Percentiles rank a stretch among this genome's conserved stretches.
These are phyloP conservation scores for Tachycineta bicolor DNA, from an alignment of 2,113 vertebrate species.

Conservation along the genomic window DNA sequence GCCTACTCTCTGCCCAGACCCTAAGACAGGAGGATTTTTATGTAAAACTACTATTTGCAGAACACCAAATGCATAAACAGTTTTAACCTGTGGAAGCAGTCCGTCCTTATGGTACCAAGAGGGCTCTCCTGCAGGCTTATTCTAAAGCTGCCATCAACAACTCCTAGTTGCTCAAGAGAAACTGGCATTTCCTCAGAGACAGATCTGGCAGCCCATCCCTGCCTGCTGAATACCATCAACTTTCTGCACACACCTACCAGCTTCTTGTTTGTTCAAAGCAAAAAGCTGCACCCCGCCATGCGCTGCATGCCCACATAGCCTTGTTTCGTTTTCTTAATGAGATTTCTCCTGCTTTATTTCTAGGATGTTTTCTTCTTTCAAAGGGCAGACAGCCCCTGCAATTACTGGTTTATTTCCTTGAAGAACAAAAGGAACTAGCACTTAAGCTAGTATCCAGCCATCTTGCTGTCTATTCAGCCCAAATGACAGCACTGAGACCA, in stretches of 20 bases:
- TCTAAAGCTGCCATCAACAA: not conserved
- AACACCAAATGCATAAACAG: not conserved
- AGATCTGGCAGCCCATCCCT: not conserved
- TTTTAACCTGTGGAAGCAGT: not conserved
- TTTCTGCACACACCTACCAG: not conserved
- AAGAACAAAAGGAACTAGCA: not conserved
- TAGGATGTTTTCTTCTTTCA: not conserved
- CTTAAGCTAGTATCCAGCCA: not conserved
- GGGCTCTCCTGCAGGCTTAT: not conserved
- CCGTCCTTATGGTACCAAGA: rapidly evolving
- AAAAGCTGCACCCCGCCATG: not conserved
- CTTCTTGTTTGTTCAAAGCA: not conserved
- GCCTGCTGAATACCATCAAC: not conserved
- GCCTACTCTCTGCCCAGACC: not conserved
- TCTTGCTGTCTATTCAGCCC: not conserved
- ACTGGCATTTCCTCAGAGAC: not conserved
- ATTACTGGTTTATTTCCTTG: not conserved
- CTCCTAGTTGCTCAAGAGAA: not conserved
- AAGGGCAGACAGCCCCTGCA: not conserved
- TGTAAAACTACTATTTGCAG: not conserved
- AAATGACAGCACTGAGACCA: not conserved
- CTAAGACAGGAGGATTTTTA: not conserved
- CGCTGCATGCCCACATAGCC: not conserved
- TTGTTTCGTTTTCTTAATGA: not conserved
- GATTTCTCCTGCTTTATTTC: not conserved